A percentile compares a stretch with the other conserved stretches of the same genome.
phyloP scores from a whole-genome alignment of 2,888 invertebrate species.

The Cosmia trapezina region DNA sequence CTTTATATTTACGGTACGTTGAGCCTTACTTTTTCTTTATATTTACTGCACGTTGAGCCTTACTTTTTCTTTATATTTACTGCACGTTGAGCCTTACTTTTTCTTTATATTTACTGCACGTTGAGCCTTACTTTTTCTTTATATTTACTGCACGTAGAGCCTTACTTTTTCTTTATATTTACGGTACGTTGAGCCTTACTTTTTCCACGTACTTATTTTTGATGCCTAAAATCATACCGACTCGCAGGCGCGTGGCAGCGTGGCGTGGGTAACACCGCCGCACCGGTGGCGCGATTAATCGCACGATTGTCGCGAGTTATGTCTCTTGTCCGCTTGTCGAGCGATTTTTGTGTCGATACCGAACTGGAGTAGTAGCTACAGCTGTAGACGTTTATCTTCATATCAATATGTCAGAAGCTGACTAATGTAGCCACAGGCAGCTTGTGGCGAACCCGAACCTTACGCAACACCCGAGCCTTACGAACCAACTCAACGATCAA shows the following conservation, averaged over 20 bases:
- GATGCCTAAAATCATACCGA: background rate
- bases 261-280: conserved; percentile 49
- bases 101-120: no score
- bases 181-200: background rate
- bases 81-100: no score
- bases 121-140: no score
- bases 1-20: no score
- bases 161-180: no score
- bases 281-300: conserved; percentile 12
- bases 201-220: background rate
- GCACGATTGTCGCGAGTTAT: conserved; percentile 55
- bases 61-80: no score
- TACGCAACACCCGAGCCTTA: conserved; percentile 15
- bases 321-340: conserved; percentile 25
- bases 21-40: background rate
- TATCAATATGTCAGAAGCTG: conserved; percentile 45
- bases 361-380: conserved; percentile 21
- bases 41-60: no score
- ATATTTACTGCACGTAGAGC: no score
- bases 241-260: background rate
- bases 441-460: background rate
- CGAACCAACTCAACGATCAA: no score
- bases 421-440: conserved; percentile 10
- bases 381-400: conserved; percentile 43
- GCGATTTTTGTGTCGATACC: conserved; percentile 51